Base-by-base conservation (phyloP, 64 coral and sea anemone genomes). In the Actinia tenebrosa region DNA sequence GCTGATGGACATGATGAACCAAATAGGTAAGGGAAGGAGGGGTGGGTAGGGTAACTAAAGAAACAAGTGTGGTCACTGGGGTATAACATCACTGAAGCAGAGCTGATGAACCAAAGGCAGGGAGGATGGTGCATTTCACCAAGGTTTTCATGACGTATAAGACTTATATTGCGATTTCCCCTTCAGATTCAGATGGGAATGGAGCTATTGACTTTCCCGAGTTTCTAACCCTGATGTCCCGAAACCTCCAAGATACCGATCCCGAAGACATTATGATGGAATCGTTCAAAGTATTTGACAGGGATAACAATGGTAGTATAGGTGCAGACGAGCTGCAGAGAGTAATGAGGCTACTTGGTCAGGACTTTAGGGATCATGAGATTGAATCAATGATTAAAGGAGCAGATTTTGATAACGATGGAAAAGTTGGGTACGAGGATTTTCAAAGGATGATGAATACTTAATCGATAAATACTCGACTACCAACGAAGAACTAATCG, bases 1-100 rank as follows among this genome's bases (percentile, higher is more conserved):
- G 60, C 87, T 98, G 11, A 98, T 98, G 92, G 92, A 98, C 53
- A 98, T 98, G 96, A 98, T 98, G 96, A 98, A 98, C 79, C 92
- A 98, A 15, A 98, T 98, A 72, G 96, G 96, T 95, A 78, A 84
- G 18, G 15, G 10, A 66, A 3, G 63, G 20, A 22, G 2, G 17
- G 63, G 20, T 0, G 17, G 20, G 17, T 72, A 50, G 0, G 56
- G 30, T 37, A 37, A 37, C 30, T 37, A 10, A 37, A 37, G 30
- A 37, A 37, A 37, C 30, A 0, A 37, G 30, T 37, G 30, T 0
- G 0, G 30, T 37, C 30, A 37, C 30, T 37, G 30, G 30, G 30
- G 30, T 37, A 37, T 37, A 37, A 37, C 30, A 37, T 37, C 30
- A 37, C 30, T 37, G 1, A 37, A 37, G 30, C 30, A 37, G 30